Evolutionary conservation across 2,888 invertebrate species (phyloP), one percentile per base, ranked within the genome.

Genomic region (Molorchus minor): DNA sequence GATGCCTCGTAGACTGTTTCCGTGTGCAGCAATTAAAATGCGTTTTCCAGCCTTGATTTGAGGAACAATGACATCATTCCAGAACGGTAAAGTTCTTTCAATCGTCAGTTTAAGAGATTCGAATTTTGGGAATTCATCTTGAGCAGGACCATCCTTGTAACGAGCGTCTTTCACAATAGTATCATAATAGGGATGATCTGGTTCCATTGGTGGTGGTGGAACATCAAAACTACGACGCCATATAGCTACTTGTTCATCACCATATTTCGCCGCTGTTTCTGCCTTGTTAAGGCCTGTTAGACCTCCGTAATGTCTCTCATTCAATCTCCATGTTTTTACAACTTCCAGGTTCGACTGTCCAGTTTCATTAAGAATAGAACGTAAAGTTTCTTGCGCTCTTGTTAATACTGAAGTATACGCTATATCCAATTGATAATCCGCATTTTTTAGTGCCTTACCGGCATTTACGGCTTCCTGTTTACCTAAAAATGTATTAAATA

Each of bases 191-290:
- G 87, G 85, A 78, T 94, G 92, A 51, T 87, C 88, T 19, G 86
- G 81, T 67, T 92, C 90, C 88, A 95, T 94, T 0, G 92, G 82
- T 56, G 94, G 94, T 36, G 95, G 95, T 1, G 92, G 89, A 4
- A 89, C 86, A 75, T 94, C 93, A 69, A 92, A 94, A 71, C 93
- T 93, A 58, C 94, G 87, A 64, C 94, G 87, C 95, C 95, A 95
- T 71, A 91, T 90, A 81, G 93, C 91, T 5, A 94, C 87, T 79
- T 88, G 87, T 35, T 83, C 85, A 70, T 88, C 87, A 2, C 88
- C 88, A 71, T 87, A 88, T 67, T 87, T 88, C 2, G 84, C 84
- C 19, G 87, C 87, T 7, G 88, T 88, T 78, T 88, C 87, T 0
- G 87, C 85, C 73, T 88, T 88, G 69, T 88, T 87, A 69, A 88